Evolutionary conservation across 2,797 vertebrate genomes (phyloP).

Genomic region (Valencia hispanica): DNA sequence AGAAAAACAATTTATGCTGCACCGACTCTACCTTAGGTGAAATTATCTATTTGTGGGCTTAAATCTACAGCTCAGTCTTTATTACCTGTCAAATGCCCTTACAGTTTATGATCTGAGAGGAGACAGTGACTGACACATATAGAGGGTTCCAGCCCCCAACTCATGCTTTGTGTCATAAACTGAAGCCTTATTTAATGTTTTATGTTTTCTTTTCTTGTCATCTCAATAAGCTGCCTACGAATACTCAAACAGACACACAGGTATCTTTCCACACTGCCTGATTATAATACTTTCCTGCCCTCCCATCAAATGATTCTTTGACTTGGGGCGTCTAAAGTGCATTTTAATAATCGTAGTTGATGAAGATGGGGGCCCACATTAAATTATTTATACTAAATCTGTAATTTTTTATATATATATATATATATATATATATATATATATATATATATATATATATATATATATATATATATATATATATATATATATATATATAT

Average conservation of each 20-base stretch:
- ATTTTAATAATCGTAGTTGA: not conserved
- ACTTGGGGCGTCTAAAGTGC: not conserved
- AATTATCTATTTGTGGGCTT: conserved; percentile 35
- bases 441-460: too few species aligned
- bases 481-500: too few species aligned
- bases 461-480: too few species aligned
- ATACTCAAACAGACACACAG: not conserved
- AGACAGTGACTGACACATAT: not conserved
- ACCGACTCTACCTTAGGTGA: conserved; percentile 30
- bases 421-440: too few species aligned
- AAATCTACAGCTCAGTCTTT: conserved; percentile 27
- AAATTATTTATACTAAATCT: not conserved
- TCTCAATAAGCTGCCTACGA: not conserved
- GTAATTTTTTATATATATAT: too few species aligned
- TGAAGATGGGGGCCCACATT: too few species aligned
- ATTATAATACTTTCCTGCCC: conserved; percentile 12
- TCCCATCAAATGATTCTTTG: not conserved
- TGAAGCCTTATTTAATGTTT: conserved; percentile 19
- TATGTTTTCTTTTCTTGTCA: conserved; percentile 10
- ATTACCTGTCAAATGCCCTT: conserved; percentile 24
- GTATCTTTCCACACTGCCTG: not conserved
- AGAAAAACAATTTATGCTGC: conserved; percentile 30
- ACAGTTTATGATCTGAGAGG: not conserved
- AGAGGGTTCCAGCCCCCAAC: conserved; percentile 1
- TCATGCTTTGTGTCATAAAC: conserved; percentile 28